Conservation (phyloP, 1,140 invertebrate species). For the Megathymus violae region DNA sequence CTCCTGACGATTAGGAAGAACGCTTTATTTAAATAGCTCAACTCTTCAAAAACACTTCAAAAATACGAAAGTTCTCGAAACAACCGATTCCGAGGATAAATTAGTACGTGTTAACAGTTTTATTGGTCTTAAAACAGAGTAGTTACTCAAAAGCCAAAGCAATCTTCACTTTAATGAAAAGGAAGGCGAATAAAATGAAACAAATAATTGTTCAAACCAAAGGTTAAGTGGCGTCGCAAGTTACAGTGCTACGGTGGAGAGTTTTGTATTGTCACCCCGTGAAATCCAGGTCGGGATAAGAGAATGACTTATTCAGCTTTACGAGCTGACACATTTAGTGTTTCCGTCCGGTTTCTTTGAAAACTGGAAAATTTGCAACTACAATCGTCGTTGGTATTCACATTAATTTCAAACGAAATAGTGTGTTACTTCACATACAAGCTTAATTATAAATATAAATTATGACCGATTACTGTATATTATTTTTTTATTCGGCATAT, state of each 20-base stretch:
- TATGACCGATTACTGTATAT: too few species aligned
- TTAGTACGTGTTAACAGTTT: too few species aligned
- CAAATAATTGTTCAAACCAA: slow-evolving; percentile 29
- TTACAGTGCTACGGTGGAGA: slow-evolving; percentile 12
- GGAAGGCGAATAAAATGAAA: slow-evolving; percentile 16
- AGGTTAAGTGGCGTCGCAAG: slow-evolving; percentile 15
- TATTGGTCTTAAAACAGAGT: too few species aligned
- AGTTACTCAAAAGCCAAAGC: neutral
- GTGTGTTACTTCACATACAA: too few species aligned
- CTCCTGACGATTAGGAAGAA: too few species aligned
- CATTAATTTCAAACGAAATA: neutral
- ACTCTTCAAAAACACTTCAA: too few species aligned
- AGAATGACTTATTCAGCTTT: slow-evolving; percentile 25
- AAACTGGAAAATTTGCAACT: slow-evolving; percentile 7
- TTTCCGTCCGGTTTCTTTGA: slow-evolving; percentile 16
- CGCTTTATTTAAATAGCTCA: too few species aligned
- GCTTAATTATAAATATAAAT: too few species aligned
- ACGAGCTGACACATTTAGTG: slow-evolving; percentile 17
- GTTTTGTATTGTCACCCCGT: slow-evolving; percentile 10
- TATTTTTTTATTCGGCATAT: too few species aligned
- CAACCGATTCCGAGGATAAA: too few species aligned
- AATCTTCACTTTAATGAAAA: slow-evolving; percentile 9
- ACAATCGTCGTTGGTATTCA: slow-evolving; percentile 5
- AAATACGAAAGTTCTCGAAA: too few species aligned
- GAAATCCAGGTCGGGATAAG: slow-evolving; percentile 27